Evolutionary conservation across 2,888 invertebrate species (phyloP).

Genomic region (Phorcus lineatus): DNA sequence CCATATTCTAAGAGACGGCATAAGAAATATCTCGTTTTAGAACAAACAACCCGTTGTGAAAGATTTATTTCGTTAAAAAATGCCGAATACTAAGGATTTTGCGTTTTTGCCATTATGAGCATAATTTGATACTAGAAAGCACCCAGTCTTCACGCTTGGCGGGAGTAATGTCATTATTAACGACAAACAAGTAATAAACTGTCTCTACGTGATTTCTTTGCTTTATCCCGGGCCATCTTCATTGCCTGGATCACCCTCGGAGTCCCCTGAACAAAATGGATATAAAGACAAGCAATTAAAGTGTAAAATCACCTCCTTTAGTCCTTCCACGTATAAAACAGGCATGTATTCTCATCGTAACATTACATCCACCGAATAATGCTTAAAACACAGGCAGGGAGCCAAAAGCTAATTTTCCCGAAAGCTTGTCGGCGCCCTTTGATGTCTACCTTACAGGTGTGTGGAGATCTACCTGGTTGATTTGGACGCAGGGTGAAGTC

Average conservation of each 20-base stretch:
- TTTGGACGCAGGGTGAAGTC: neutral
- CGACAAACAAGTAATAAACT: neutral
- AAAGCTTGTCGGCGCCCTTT: neutral
- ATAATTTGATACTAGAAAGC: neutral
- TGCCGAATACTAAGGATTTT: too few relatives aligned
- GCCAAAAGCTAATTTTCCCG: neutral
- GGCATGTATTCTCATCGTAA: neutral
- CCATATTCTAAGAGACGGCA: too few relatives aligned
- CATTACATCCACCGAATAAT: neutral
- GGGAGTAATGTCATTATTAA: neutral
- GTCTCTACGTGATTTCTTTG: neutral
- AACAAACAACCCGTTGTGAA: too few relatives aligned
- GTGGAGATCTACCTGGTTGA: neutral
- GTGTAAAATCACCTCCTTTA: neutral
- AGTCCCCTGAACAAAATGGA: neutral
- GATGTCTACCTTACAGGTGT: conserved; percentile 9
- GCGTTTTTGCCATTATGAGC: too few relatives aligned
- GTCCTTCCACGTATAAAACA: neutral
- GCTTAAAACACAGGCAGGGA: conserved; percentile 10
- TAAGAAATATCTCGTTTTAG: too few relatives aligned
- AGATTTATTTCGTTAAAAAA: too few relatives aligned
- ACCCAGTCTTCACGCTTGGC: neutral
- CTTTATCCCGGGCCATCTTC: too few relatives aligned
- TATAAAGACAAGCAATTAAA: conserved; percentile 14
- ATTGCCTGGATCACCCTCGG: too few relatives aligned